A percentile compares a stretch with the other conserved stretches of the same genome.
phyloP scores from a whole-genome alignment of 2,888 invertebrate genomes.

The Amblyteles armatorius region DNA sequence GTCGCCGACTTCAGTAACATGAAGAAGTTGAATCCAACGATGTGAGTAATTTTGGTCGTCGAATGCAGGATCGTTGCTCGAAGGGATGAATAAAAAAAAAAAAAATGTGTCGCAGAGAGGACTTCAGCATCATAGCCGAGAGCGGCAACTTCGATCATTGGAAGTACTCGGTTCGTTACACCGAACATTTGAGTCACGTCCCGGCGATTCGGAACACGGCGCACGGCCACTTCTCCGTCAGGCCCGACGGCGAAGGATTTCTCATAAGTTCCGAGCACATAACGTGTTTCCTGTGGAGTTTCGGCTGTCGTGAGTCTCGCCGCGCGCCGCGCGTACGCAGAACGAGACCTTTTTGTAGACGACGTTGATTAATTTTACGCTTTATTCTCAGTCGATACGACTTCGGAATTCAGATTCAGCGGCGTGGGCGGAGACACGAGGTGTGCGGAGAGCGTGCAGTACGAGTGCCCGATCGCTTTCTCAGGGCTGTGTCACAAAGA shows the following conservation, averaged over 20 bases:
- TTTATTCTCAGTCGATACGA: slow-evolving; percentile 86
- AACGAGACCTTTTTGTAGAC: no score
- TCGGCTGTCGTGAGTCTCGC: slow-evolving; percentile 87
- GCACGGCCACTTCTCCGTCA: slow-evolving; percentile 87
- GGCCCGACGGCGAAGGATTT: slow-evolving; percentile 85
- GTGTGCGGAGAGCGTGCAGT: slow-evolving; percentile 87
- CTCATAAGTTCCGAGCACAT: slow-evolving; percentile 87
- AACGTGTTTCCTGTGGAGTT: slow-evolving; percentile 87
- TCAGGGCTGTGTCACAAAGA: slow-evolving; percentile 87
- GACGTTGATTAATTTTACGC: not conserved
- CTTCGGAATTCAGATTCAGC: slow-evolving; percentile 87
- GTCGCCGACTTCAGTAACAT: slow-evolving; percentile 92
- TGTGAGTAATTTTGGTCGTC: slow-evolving; percentile 86
- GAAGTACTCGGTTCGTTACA: slow-evolving; percentile 89
- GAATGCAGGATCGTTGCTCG: no score
- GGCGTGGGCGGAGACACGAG: slow-evolving; percentile 85
- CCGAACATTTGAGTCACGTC: slow-evolving; percentile 88
- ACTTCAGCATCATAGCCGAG: slow-evolving; percentile 88
- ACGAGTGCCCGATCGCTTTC: slow-evolving; percentile 88
- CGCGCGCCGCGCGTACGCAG: not conserved
- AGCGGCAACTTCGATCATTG: slow-evolving; percentile 89
- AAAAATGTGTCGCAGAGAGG: slow-evolving; percentile 84
- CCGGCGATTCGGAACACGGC: slow-evolving; percentile 87
- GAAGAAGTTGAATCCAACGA: slow-evolving; percentile 89
- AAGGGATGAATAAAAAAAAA: not conserved